phyloP scores from a whole-genome alignment of 2,113 vertebrate species.

The Notiomystis cincta region DNA sequence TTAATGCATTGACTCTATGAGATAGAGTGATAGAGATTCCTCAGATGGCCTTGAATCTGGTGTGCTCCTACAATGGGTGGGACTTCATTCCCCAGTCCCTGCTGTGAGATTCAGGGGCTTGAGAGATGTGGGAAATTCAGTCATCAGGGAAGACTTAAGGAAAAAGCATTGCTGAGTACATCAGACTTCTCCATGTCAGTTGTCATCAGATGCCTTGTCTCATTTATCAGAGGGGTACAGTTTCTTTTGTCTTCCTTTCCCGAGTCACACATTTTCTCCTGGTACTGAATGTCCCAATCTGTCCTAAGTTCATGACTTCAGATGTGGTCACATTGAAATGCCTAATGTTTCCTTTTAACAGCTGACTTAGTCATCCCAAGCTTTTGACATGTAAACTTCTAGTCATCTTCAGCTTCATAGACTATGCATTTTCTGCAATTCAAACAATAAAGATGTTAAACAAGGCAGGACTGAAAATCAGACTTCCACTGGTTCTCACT shows the following conservation, averaged over 20 bases:
- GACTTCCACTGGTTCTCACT: not conserved
- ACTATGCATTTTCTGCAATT: not conserved
- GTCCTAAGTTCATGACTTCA: not conserved
- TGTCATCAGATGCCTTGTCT: not conserved
- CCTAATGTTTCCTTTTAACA: not conserved
- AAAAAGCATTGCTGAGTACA: not conserved
- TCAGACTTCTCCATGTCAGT: not conserved
- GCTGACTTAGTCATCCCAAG: not conserved
- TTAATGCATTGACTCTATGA: not conserved
- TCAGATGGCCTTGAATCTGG: not conserved
- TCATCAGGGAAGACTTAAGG: not conserved
- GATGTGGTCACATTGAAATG: not conserved
- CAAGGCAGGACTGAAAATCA: not conserved
- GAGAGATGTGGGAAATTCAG: not conserved
- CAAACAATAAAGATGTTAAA: not conserved
- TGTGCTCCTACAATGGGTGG: not conserved
- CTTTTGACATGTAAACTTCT: not conserved
- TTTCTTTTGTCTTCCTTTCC: not conserved
- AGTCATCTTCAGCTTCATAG: not conserved
- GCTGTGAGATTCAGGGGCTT: not conserved
- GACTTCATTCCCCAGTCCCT: not conserved
- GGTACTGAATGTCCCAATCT: not conserved
- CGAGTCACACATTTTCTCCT: not conserved
- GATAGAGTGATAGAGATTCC: too few relatives aligned
- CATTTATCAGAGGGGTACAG: not conserved